Conservation (phyloP, 64 coral and sea anemone genomes). For the Pocillopora damicornis region DNA sequence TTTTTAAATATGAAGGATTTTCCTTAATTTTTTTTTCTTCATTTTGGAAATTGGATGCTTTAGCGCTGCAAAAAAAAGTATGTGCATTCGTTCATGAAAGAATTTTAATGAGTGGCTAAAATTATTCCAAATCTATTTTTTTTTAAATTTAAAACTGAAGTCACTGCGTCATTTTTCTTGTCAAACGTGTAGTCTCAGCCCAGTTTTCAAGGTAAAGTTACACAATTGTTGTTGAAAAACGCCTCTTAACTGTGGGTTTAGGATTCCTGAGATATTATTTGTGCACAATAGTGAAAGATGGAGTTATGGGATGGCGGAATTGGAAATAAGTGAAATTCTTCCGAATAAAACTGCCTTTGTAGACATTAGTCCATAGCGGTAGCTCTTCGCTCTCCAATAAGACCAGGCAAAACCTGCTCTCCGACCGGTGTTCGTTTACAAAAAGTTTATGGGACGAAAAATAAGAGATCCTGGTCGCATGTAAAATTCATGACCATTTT, state of each 20-base stretch:
- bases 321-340: not conserved
- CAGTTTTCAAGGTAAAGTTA: not conserved
- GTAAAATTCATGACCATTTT: constrained; percentile 14
- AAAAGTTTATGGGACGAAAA: constrained; percentile 15
- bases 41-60: too few species aligned
- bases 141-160: too few species aligned
- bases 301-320: too few species aligned
- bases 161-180: too few species aligned
- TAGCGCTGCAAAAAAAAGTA: too few species aligned
- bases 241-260: not conserved
- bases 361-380: not conserved
- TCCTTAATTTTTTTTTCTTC: too few species aligned
- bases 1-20: too few species aligned
- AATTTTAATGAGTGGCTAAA: too few species aligned
- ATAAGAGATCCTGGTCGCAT: not conserved
- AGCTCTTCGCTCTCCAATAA: not conserved
- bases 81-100: too few species aligned
- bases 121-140: too few species aligned
- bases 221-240: not conserved
- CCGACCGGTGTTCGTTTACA: constrained; percentile 25
- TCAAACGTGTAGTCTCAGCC: not conserved
- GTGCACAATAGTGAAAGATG: too few species aligned
- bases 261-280: not conserved
- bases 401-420: constrained; percentile 11
- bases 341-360: not conserved